Evolutionary conservation across 2,888 invertebrate species (phyloP).

Genomic region (Reticulitermes lucifugus): DNA sequence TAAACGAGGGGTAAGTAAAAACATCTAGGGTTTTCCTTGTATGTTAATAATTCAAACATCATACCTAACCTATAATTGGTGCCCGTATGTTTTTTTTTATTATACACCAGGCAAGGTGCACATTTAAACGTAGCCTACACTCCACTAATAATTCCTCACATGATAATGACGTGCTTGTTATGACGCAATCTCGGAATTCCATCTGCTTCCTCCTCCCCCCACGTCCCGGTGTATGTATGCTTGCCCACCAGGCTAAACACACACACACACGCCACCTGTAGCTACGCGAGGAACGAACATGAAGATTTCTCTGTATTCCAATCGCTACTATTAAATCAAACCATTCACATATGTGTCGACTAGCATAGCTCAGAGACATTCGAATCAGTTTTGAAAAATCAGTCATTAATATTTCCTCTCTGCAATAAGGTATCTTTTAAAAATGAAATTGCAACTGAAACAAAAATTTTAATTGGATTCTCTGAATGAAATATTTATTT

Average conservation of each 20-base stretch:
- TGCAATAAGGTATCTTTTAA: neutral
- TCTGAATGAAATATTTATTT: no score
- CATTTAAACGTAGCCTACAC: neutral
- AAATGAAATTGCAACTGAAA: no score
- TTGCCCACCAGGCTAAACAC: neutral
- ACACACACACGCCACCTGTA: neutral
- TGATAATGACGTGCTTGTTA: slow-evolving; percentile 44
- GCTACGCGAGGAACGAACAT: neutral
- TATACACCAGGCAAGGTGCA: neutral
- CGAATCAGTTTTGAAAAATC: neutral
- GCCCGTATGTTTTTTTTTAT: neutral
- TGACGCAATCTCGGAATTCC: slow-evolving; percentile 40
- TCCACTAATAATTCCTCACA: slow-evolving; percentile 17
- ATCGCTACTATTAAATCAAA: neutral
- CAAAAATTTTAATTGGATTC: no score
- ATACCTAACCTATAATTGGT: neutral
- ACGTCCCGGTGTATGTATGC: no score
- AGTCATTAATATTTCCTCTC: neutral
- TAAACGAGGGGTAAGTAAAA: no score
- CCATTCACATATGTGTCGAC: neutral
- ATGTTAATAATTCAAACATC: neutral
- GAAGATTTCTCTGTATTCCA: neutral
- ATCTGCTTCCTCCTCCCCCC: neutral
- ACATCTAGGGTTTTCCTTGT: no score
- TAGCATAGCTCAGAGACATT: neutral